Percentiles rank a stretch among this genome's conserved stretches.
phyloP scores from a whole-genome alignment of 2,888 invertebrate genomes.

The Cyclophora punctaria region DNA sequence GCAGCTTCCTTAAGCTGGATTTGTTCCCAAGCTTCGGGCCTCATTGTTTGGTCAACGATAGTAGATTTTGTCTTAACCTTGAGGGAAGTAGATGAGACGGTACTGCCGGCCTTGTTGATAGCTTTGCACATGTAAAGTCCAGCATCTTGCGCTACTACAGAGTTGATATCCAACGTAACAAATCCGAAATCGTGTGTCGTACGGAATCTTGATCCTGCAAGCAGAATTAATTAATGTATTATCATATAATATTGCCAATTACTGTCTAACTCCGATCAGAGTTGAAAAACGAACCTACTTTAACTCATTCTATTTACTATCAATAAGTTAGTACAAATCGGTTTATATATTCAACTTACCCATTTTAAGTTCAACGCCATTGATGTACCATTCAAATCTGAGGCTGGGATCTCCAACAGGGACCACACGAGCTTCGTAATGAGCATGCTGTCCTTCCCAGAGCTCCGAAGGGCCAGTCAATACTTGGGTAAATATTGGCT shows the following conservation, averaged over 20 bases:
- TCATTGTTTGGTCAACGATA: conserved; percentile 87
- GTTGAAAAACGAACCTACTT: no score
- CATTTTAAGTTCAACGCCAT: conserved; percentile 93
- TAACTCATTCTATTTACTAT: no score
- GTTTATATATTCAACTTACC: conserved; percentile 66
- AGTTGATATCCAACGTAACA: conserved; percentile 92
- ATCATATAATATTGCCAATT: neutral
- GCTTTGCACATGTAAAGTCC: conserved; percentile 96
- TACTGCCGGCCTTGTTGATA: conserved; percentile 94
- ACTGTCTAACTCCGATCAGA: neutral
- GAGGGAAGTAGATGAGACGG: conserved; percentile 92
- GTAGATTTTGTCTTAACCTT: conserved; percentile 89
- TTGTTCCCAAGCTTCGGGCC: conserved; percentile 94
- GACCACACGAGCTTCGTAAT: conserved; percentile 92
- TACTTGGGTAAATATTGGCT: conserved; percentile 92
- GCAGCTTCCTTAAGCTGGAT: conserved; percentile 93
- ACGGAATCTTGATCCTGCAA: conserved; percentile 86
- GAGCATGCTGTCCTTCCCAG: conserved; percentile 93
- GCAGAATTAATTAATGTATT: conserved; percentile 2
- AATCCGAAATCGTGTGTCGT: conserved; percentile 96
- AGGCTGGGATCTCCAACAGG: conserved; percentile 95
- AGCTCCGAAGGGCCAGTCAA: conserved; percentile 91
- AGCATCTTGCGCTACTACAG: conserved; percentile 91
- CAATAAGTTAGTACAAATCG: no score
- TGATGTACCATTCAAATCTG: conserved; percentile 96